phyloP scores from a whole-genome alignment of 2,113 vertebrate species.

The Platycercus adscitus region DNA sequence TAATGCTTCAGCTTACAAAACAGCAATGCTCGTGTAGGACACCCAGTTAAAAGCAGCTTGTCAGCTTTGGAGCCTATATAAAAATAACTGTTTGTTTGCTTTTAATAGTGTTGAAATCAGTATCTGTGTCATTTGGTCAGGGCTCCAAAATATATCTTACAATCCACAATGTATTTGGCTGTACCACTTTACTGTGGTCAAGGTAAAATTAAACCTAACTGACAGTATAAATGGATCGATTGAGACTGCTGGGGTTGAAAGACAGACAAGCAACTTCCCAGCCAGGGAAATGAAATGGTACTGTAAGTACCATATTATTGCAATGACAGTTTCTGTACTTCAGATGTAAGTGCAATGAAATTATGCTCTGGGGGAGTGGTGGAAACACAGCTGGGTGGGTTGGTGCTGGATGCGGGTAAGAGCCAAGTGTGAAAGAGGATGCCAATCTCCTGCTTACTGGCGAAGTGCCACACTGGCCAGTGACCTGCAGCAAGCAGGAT shows the following conservation, averaged over 20 bases:
- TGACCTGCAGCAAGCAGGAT: not conserved
- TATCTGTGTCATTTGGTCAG: not conserved
- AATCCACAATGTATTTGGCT: not conserved
- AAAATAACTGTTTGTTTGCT: not conserved
- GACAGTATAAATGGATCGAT: not conserved
- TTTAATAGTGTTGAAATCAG: not conserved
- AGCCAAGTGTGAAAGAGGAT: not conserved
- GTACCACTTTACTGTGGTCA: not conserved
- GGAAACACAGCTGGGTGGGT: accelerated
- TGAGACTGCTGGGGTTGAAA: not conserved
- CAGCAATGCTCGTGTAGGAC: not conserved
- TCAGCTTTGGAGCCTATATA: not conserved
- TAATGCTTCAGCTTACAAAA: not conserved
- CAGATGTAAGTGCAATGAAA: not conserved
- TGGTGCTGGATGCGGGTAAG: not conserved
- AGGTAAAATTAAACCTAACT: not conserved
- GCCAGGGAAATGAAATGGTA: not conserved
- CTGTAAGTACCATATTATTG: not conserved
- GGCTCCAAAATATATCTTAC: not conserved
- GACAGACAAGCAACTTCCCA: not conserved
- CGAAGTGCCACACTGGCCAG: not conserved
- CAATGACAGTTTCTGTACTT: not conserved
- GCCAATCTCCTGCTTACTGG: accelerated
- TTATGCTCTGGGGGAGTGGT: not conserved
- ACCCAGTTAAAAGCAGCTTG: not conserved